These are phyloP conservation scores for Epinotia demarniana DNA, from an alignment of 2,888 invertebrate species.

Conservation along the genomic window DNA sequence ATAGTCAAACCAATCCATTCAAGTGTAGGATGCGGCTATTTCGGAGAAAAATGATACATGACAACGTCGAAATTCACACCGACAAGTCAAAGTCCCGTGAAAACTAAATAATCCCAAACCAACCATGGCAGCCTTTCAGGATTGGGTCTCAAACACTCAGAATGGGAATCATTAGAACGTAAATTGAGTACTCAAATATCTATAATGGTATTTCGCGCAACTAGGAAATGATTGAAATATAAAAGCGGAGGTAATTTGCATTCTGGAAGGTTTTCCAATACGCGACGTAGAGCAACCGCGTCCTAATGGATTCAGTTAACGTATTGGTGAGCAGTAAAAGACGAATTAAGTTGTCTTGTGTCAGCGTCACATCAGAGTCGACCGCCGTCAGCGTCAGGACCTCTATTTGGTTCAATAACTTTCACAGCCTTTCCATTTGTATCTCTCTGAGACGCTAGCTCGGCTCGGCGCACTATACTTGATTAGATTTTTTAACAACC, in stretches of 20 bases:
- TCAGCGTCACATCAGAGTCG: slow-evolving; percentile 57
- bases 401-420: no score
- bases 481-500: no score
- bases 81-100: neutral
- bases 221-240: slow-evolving; percentile 27
- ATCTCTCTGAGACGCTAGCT: no score
- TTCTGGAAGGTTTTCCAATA: slow-evolving; percentile 48
- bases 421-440: no score
- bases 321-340: slow-evolving; percentile 55
- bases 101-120: neutral
- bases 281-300: slow-evolving; percentile 49
- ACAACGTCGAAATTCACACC: neutral
- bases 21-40: neutral
- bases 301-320: slow-evolving; percentile 59
- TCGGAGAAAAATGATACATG: neutral
- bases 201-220: slow-evolving; percentile 11
- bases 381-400: no score
- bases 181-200: slow-evolving; percentile 1
- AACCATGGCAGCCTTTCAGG: neutral
- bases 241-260: slow-evolving; percentile 42
- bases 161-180: neutral
- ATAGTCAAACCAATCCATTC: neutral
- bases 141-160: neutral
- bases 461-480: no score
- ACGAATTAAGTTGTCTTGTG: slow-evolving; percentile 63